Evolutionary conservation across 2,888 invertebrate species (phyloP).

Genomic region (Proisotoma minuta): DNA sequence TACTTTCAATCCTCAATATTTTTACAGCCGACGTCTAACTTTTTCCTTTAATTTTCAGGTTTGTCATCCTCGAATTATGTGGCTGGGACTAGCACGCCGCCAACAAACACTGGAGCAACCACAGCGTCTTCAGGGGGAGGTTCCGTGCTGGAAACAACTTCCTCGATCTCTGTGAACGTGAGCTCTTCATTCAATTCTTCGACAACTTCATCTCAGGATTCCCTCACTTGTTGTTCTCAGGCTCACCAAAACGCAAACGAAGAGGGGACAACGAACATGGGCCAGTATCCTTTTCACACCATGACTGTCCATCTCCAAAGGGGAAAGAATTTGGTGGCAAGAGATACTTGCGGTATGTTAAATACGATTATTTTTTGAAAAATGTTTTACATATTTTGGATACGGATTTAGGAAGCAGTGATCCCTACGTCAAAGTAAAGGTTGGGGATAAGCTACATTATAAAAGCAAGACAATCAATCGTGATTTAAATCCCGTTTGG

Average conservation of each 20-base stretch:
- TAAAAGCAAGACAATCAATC: conserved; percentile 88
- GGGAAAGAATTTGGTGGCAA: conserved; percentile 82
- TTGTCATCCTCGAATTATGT: no score
- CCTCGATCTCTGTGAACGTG: conserved; percentile 43
- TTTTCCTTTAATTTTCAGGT: no score
- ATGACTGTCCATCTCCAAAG: conserved; percentile 80
- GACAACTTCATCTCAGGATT: conserved; percentile 25
- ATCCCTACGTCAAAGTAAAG: conserved; percentile 97
- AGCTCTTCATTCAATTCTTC: conserved; percentile 25
- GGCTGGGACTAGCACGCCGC: no score
- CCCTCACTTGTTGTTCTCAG: conserved; percentile 7
- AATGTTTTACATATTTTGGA: no score
- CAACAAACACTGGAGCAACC: conserved; percentile 24
- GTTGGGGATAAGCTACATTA: conserved; percentile 77
- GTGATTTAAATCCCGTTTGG: conserved; percentile 96
- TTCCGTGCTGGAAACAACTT: conserved; percentile 25
- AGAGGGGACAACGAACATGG: conserved; percentile 4
- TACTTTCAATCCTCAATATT: no score
- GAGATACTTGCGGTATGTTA: conserved; percentile 96
- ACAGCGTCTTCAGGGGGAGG: conserved; percentile 30
- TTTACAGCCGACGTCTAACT: no score
- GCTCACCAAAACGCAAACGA: background rate
- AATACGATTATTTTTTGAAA: no score
- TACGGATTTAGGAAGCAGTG: conserved; percentile 94
- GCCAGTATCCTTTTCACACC: conserved; percentile 72